Evolutionary conservation across 2,113 vertebrate species (phyloP).

Genomic region (Brienomyrus brachyistius): DNA sequence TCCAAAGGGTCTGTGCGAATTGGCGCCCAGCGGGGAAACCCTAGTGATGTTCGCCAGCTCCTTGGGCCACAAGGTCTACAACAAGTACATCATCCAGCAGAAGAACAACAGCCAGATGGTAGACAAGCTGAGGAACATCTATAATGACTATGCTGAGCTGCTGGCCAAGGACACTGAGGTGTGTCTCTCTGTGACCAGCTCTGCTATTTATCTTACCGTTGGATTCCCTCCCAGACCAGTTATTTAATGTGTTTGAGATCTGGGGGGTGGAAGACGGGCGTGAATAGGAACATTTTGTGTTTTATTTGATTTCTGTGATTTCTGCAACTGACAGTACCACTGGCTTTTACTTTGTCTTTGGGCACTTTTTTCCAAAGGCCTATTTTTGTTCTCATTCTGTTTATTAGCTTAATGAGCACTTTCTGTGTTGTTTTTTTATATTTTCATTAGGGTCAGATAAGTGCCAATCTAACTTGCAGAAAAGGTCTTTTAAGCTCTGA

Average conservation of each 20-base stretch:
- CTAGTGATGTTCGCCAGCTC: conserved; percentile 63
- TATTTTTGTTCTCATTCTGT: neutral
- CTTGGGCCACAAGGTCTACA: conserved; percentile 65
- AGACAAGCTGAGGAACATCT: conserved; percentile 61
- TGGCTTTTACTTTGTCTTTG: neutral
- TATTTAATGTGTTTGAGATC: neutral
- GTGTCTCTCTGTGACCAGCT: neutral
- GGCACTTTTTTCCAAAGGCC: too few species aligned
- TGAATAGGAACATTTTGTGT: neutral
- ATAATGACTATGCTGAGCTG: conserved; percentile 62
- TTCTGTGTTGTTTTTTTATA: neutral
- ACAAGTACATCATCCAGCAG: conserved; percentile 57
- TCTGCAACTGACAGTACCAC: neutral
- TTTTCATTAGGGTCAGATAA: neutral
- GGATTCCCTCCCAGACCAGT: neutral
- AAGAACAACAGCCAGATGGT: conserved; percentile 54
- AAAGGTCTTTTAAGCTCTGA: neutral
- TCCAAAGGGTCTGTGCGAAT: conserved; percentile 58
- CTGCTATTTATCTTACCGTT: neutral
- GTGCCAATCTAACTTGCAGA: neutral
- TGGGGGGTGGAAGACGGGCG: neutral
- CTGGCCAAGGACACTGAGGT: conserved; percentile 77
- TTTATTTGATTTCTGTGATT: neutral
- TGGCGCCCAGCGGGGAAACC: conserved; percentile 74
- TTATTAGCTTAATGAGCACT: neutral